Evolutionary conservation across 2,797 vertebrate species (phyloP), one percentile per base, ranked within the genome.

Genomic region (Oreonectes daqikongensis): DNA sequence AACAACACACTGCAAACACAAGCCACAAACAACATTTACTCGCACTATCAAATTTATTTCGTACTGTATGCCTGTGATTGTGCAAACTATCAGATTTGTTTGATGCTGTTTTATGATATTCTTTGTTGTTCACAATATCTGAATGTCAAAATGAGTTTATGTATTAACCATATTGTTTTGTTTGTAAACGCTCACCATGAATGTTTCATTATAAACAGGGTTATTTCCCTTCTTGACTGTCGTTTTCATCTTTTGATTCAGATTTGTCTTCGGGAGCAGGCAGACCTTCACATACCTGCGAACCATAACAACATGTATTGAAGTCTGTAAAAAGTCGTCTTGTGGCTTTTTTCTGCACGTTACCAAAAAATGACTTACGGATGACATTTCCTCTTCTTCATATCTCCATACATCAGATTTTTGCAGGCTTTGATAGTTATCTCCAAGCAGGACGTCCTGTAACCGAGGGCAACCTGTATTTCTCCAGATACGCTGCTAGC

Each of bases 231-330:
- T 97, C 82, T 92, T 96, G 53, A 95, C 83, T 0, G 85, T n/a
- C 0, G 96, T 98, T 90, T 97, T 98, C 88, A 92, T 86, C 79
- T 97, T 98, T 50, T 82, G 81, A 67, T 77, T 85, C 55, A 90
- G 82, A 24, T 90, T 91, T 80, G 92, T 94, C 65, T 94, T 94
- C 0, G 95, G 95, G 70, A 96, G 90, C 72, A 98, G 86, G 64
- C 92, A 92, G 75, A 94, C 85, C 84, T 95, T 97, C n/a, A 98
- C 89, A 24, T 92, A 98, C 52, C 97, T 98, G 32, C 46, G 35
- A 12, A 50, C 9, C 35, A 69, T 50, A 6, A 28, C 26, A 9
- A 38, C 68, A 17, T 53, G 17, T 6, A 69, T 3, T 11, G 1
- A 55, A 66, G 2, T 59, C 69, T 60, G 24, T n/a, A 26, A 61